Evolutionary conservation across 2,888 invertebrate species (phyloP).

Genomic region (Bursaphelenchus okinawaensis): DNA sequence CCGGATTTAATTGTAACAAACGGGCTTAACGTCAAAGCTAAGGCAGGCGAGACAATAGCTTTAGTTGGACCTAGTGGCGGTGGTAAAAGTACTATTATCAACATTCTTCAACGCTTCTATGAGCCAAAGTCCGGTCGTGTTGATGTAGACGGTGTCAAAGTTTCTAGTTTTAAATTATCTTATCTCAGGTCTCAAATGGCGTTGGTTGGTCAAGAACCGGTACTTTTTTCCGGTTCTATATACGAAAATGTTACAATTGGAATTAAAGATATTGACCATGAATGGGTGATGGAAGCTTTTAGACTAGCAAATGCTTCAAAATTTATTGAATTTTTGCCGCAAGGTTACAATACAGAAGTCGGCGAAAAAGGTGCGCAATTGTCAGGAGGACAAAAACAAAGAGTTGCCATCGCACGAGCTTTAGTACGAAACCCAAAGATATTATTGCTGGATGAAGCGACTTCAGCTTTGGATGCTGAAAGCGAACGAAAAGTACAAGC

Average conservation of each 20-base stretch:
- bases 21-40: constrained; percentile 55
- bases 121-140: constrained; percentile 68
- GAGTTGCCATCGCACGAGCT: constrained; percentile 22
- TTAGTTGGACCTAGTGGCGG: constrained; percentile 69
- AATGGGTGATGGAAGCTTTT: constrained; percentile 19
- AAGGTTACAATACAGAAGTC: constrained; percentile 18
- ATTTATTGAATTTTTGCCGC: constrained; percentile 17
- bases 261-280: constrained; percentile 7
- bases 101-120: constrained; percentile 77
- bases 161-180: constrained; percentile 68
- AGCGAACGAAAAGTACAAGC: constrained; percentile 26
- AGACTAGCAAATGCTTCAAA: constrained; percentile 19
- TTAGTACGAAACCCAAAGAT: constrained; percentile 15
- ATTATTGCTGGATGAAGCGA: constrained; percentile 27
- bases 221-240: constrained; percentile 80
- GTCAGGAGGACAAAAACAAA: constrained; percentile 21
- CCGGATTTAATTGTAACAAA: constrained; percentile 50
- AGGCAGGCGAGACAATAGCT: constrained; percentile 50
- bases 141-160: constrained; percentile 62
- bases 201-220: constrained; percentile 86
- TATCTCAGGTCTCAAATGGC: constrained; percentile 75
- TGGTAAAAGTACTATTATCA: constrained; percentile 81
- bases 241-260: constrained; percentile 77
- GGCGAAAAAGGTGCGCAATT: constrained; percentile 16
- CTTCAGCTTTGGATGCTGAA: constrained; percentile 24